Evolutionary conservation across 2,888 invertebrate genomes (phyloP).

Genomic region (Leptinotarsa rubiginosa): DNA sequence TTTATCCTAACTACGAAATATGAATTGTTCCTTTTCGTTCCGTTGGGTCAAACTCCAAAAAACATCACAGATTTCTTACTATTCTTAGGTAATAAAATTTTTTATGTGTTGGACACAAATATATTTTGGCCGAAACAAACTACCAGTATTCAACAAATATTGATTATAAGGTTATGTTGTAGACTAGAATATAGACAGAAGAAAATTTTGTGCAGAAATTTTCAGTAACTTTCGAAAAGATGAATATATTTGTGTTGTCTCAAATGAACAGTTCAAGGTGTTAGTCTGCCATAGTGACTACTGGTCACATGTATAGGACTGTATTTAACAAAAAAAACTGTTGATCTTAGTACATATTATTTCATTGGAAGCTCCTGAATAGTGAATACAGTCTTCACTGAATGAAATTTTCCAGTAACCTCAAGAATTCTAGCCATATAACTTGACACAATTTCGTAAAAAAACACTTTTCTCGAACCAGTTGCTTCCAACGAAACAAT

Average conservation of each 20-base stretch:
- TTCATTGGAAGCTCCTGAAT: neutral
- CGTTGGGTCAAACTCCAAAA: conserved; percentile 50
- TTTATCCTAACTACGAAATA: conserved; percentile 33
- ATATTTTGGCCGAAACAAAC: conserved; percentile 30
- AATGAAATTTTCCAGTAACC: neutral
- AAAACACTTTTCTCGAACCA: too few relatives aligned
- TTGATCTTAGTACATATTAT: neutral
- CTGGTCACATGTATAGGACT: neutral
- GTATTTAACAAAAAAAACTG: neutral
- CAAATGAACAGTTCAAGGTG: neutral
- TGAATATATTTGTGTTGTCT: conserved; percentile 40
- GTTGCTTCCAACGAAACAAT: too few relatives aligned
- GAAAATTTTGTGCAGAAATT: neutral
- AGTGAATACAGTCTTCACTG: neutral
- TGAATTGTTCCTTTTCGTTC: conserved; percentile 39
- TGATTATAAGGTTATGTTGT: neutral
- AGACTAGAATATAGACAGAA: conserved; percentile 40
- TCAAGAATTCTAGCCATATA: too few relatives aligned
- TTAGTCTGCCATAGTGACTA: neutral
- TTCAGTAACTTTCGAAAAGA: conserved; percentile 20
- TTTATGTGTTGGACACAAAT: conserved; percentile 43
- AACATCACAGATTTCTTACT: conserved; percentile 57
- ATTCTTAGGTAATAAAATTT: conserved; percentile 54
- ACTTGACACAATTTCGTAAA: too few relatives aligned
- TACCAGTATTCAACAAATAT: neutral